Conservation (phyloP, 2,797 vertebrate species). For the Melanotaenia maccullochi region DNA sequence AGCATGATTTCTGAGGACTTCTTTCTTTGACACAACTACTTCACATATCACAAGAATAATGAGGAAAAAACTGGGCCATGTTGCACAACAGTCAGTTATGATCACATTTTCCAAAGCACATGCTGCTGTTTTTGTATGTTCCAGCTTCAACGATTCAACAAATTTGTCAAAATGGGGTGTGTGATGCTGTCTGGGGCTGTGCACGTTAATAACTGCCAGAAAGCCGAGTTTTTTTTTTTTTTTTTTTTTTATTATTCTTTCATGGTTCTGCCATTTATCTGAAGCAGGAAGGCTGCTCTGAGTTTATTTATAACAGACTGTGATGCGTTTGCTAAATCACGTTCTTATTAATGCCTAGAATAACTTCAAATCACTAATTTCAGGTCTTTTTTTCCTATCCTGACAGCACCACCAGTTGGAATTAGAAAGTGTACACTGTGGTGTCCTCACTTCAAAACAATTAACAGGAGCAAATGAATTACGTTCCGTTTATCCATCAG, state of each 20-base stretch:
- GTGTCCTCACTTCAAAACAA: conserved; percentile 57
- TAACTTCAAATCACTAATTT: conserved; percentile 4
- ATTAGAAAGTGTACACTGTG: conserved; percentile 25
- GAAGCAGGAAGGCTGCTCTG: not conserved
- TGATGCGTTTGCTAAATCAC: conserved; percentile 8
- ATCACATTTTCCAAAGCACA: conserved; percentile 46
- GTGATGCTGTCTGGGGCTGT: conserved; percentile 37
- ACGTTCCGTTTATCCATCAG: conserved; percentile 70
- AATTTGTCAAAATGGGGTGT: conserved; percentile 40
- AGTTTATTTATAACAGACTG: not conserved
- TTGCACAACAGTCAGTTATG: conserved; percentile 50
- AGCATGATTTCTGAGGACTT: conserved; percentile 19
- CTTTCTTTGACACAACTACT: conserved; percentile 33
- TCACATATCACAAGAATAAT: conserved; percentile 46
- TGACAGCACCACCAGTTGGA: conserved; percentile 26
- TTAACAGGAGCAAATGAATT: conserved; percentile 63
- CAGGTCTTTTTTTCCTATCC: not conserved
- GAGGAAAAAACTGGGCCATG: conserved; percentile 40
- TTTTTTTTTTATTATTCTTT: not conserved
- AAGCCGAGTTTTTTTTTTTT: not conserved
- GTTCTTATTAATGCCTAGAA: conserved; percentile 22
- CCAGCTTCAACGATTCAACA: conserved; percentile 48
- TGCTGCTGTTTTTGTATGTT: conserved; percentile 41
- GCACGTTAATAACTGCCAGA: conserved; percentile 20
- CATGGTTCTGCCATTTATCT: conserved; percentile 30